Percentiles rank a stretch among this genome's conserved stretches.
These are phyloP conservation scores for Watsonalla cultraria DNA, from an alignment of 2,888 invertebrate species.

Conservation along the genomic window DNA sequence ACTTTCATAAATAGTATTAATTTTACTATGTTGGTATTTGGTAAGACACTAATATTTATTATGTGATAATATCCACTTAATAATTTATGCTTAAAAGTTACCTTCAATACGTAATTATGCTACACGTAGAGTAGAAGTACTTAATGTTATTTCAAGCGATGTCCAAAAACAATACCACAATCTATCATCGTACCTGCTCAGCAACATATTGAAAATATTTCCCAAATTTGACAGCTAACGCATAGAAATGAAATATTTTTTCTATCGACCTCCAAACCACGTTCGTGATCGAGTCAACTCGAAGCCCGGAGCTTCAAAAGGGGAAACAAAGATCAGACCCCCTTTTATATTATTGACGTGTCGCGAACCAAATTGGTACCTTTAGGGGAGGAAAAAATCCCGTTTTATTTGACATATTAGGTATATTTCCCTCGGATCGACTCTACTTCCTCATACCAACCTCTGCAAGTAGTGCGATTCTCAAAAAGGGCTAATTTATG, in stretches of 20 bases:
- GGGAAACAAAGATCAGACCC: constrained; percentile 57
- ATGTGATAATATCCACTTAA: too few species aligned
- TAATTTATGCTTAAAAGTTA: too few species aligned
- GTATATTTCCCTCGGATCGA: constrained; percentile 30
- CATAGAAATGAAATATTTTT: not conserved
- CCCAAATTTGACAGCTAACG: not conserved
- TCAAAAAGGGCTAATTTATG: too few species aligned
- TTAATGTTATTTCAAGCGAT: too few species aligned
- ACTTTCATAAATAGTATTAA: too few species aligned
- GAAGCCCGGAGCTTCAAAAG: constrained; percentile 35
- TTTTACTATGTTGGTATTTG: too few species aligned
- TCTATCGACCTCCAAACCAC: not conserved
- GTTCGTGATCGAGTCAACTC: constrained; percentile 42
- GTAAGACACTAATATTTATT: too few species aligned
- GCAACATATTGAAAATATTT: not conserved
- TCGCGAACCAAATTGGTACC: constrained; percentile 65
- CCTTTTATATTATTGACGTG: constrained; percentile 65
- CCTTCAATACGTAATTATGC: too few species aligned
- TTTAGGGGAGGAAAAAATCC: constrained; percentile 52
- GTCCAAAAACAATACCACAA: too few species aligned
- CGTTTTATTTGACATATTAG: constrained; percentile 61
- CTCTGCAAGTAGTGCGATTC: not conserved
- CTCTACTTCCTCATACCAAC: constrained; percentile 17
- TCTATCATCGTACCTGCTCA: not conserved
- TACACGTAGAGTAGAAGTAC: too few species aligned